Evolutionary conservation across 1,140 invertebrate genomes (phyloP).

Genomic region (Aphis craccivora): DNA sequence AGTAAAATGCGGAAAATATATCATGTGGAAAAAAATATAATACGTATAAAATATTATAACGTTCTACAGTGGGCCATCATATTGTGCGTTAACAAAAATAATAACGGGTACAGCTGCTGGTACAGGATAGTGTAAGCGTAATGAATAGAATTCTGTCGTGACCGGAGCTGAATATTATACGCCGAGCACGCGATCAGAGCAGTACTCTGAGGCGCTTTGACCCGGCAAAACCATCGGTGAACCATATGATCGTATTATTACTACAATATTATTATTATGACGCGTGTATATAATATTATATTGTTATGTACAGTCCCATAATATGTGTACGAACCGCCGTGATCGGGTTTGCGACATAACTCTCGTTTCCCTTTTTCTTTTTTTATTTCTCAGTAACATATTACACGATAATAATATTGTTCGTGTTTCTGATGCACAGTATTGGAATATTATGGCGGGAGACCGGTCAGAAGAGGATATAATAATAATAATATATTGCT

Average conservation of each 20-base stretch:
- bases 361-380: not conserved
- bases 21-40: not conserved
- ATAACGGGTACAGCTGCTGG: not conserved
- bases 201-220: not conserved
- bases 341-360: conserved; percentile 39
- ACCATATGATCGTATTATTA: not conserved
- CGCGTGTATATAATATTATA: not conserved
- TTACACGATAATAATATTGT: not conserved
- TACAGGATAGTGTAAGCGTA: not conserved
- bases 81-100: not conserved
- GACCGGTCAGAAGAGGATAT: not conserved
- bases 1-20: not conserved
- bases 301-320: not conserved
- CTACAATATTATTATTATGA: not conserved
- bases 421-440: not conserved
- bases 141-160: conserved; percentile 11
- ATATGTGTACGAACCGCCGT: not conserved
- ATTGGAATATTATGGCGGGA: not conserved
- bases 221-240: not conserved
- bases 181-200: not conserved
- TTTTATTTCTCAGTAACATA: not conserved
- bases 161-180: not conserved
- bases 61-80: not conserved
- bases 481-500: not conserved
- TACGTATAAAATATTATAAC: not conserved